Evolutionary conservation across 2,113 vertebrate species (phyloP).

Genomic region (Hippocampus barbouri): DNA sequence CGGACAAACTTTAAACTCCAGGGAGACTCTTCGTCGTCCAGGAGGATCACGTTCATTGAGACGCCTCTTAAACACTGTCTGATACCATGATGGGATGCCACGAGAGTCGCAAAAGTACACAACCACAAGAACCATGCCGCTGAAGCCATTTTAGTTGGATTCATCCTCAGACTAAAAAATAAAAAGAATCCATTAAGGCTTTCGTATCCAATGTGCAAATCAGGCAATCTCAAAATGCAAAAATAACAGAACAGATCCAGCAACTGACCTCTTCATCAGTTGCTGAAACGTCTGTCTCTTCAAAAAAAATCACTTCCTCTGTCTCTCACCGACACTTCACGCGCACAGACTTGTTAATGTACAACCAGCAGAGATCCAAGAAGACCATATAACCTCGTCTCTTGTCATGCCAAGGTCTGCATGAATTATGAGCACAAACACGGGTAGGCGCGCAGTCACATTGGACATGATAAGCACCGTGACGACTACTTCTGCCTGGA

Average conservation of each 20-base stretch:
- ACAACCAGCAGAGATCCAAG: slow-evolving; percentile 55
- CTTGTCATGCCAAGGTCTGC: slow-evolving; percentile 23
- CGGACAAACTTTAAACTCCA: slow-evolving; percentile 65
- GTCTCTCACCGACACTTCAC: slow-evolving; percentile 22
- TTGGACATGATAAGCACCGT: not conserved
- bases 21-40: slow-evolving; percentile 76
- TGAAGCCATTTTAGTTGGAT: slow-evolving; percentile 23
- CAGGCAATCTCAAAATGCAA: not conserved
- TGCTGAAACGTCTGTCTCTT: not conserved
- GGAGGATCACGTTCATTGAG: slow-evolving; percentile 82
- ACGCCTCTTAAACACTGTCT: slow-evolving; percentile 37
- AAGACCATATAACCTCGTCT: slow-evolving; percentile 33
- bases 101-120: slow-evolving; percentile 26
- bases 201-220: not conserved
- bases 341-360: slow-evolving; percentile 60
- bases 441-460: slow-evolving; percentile 3
- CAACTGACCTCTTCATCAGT: not conserved
- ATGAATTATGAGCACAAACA: slow-evolving; percentile 22
- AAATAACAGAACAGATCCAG: not conserved
- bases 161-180: not conserved
- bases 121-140: slow-evolving; percentile 30
- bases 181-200: slow-evolving; percentile 1
- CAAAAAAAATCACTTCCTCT: slow-evolving; percentile 4
- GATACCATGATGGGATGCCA: not conserved
- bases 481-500: not conserved